Conservation (phyloP, 1,140 invertebrate genomes). For the Trinorchestia longiramus region DNA sequence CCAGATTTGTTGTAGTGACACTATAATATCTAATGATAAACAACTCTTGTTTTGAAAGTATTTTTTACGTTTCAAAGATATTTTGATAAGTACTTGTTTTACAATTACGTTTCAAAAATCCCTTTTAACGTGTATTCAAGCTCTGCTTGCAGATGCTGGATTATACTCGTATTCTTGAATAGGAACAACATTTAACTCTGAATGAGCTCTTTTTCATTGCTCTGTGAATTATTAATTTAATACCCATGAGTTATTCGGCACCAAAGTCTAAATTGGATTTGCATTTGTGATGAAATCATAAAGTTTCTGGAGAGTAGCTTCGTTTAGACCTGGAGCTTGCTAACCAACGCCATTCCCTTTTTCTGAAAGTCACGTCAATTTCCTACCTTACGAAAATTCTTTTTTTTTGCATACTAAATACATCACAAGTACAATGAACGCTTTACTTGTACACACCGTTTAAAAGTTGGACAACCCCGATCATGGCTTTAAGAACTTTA, state of each 20-base stretch:
- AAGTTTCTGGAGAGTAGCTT: neutral
- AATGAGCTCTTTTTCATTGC: neutral
- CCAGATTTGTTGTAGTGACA: no score
- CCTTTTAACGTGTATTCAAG: neutral
- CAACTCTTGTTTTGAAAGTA: no score
- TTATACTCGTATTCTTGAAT: neutral
- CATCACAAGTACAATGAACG: neutral
- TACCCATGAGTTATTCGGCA: neutral
- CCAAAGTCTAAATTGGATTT: neutral
- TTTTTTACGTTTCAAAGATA: neutral
- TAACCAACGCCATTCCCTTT: neutral
- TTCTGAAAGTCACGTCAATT: neutral
- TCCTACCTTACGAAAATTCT: neutral
- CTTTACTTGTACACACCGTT: no score
- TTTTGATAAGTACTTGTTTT: neutral
- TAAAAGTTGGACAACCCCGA: no score
- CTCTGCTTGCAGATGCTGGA: neutral
- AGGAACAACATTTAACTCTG: neutral
- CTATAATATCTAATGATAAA: no score
- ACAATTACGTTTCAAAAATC: neutral
- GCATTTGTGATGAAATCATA: neutral
- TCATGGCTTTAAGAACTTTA: no score
- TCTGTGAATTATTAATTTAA: neutral
- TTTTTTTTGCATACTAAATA: neutral
- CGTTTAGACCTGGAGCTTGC: neutral